Percentiles rank a stretch among this genome's conserved stretches.
Evolutionary conservation across 2,888 invertebrate species (phyloP).

Genomic region (Xanthostigma xanthostigma): DNA sequence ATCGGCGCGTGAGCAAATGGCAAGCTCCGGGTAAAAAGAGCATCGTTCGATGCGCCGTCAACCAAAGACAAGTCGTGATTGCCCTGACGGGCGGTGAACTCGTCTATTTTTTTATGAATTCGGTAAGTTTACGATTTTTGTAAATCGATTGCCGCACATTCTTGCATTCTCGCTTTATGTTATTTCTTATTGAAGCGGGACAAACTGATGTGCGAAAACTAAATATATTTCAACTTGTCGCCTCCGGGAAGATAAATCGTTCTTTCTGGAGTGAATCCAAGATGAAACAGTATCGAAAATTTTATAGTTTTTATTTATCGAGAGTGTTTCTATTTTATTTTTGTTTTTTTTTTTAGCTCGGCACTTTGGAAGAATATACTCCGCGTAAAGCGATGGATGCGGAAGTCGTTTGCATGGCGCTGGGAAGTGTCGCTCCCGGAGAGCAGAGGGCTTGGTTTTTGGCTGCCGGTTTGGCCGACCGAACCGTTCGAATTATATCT

Average conservation of each 20-base stretch:
- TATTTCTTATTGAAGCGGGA: constrained; percentile 10
- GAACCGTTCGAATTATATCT: constrained; percentile 94
- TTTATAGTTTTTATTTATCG: constrained; percentile 1
- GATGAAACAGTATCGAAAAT: constrained; percentile 15
- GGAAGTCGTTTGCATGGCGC: constrained; percentile 96
- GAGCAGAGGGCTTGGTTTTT: constrained; percentile 92
- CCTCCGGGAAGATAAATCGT: constrained; percentile 24
- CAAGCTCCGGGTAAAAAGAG: constrained; percentile 95
- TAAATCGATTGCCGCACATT: background rate
- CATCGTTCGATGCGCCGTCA: constrained; percentile 95
- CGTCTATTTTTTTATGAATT: constrained; percentile 99
- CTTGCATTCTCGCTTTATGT: constrained; percentile 23
- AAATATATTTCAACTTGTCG: constrained; percentile 25
- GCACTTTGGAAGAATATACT: constrained; percentile 95
- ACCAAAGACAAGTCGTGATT: constrained; percentile 95
- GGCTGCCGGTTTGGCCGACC: constrained; percentile 89
- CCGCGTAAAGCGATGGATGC: constrained; percentile 92
- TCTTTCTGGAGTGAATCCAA: constrained; percentile 28
- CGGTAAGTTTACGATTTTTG: constrained; percentile 47
- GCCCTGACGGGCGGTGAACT: constrained; percentile 94
- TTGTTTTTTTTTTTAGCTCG: constrained; percentile 51
- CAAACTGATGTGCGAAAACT: constrained; percentile 6
- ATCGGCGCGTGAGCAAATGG: constrained; percentile 98
- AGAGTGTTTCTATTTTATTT: background rate
- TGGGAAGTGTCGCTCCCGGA: constrained; percentile 88